Base-by-base conservation (phyloP, 2,797 vertebrate species). In the Lerista edwardsae region DNA sequence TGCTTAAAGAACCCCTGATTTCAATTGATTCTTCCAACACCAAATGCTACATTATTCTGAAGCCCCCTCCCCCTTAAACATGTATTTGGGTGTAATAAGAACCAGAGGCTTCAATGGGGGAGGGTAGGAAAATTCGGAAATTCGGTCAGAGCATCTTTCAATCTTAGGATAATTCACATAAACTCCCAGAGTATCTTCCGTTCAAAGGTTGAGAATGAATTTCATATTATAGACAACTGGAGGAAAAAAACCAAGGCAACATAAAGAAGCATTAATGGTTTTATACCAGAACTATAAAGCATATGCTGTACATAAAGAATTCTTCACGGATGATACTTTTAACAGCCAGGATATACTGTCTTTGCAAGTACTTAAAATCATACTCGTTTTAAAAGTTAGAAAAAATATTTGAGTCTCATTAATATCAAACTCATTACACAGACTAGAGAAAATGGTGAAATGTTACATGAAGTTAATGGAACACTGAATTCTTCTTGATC, bases 231-330 rank as follows among this genome's bases (percentile, higher is more conserved):
- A 79, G 34, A 1, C n/a, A 61, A 57, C 65, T 39, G 0, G 14
- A 17, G 51, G 51, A 74, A 72, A 80, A 79, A 88, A 39, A 1
- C 3, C 0, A 19, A 39, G 1, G 1, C 47, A 65, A 2, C 0
- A 8, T 3, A 1, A 0, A 34, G 88, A 86, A 27, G 7, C 51
- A n/a, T 1, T 71, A 81, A 7, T 0, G 3, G 0, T 6, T 34
- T 4, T 75, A 41, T 75, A 23, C 0, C 27, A 25, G 1, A 2
- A 57, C 76, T 10, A 6, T 55, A 36, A 57, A 62, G n/a, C 77
- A 68, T 69, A 0, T 6, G 12, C 68, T 85, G 80, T 1, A 44
- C 6, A 0, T 21, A 55, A 81, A 59, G 29, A 0, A 2, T 59
- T 57, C 1, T 36, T 34, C 57, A 64, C 0, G 0, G 1, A 31